These are phyloP conservation scores for Microhierax caerulescens DNA, from an alignment of 2,797 vertebrate genomes.

Conservation along the genomic window DNA sequence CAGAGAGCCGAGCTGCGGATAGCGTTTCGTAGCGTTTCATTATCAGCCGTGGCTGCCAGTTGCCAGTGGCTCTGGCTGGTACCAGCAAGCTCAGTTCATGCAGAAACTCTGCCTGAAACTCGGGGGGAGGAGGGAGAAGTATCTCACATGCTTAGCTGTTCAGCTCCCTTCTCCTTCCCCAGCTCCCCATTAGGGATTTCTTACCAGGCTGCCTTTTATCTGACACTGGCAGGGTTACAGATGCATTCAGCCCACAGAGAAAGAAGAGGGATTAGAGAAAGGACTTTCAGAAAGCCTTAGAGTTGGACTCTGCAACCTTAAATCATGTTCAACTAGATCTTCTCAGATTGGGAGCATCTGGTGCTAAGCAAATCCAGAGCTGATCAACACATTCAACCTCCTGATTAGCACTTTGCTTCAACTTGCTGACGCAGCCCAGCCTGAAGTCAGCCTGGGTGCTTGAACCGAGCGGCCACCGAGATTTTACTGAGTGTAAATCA, in stretches of 20 bases:
- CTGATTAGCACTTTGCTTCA: slow-evolving; percentile 57
- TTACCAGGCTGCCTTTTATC: slow-evolving; percentile 72
- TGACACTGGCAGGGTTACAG: slow-evolving; percentile 70
- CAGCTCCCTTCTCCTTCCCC: slow-evolving; percentile 46
- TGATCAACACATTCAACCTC: slow-evolving; percentile 57
- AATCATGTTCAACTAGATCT: slow-evolving; percentile 60
- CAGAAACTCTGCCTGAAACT: slow-evolving; percentile 63
- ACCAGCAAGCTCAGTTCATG: slow-evolving; percentile 59
- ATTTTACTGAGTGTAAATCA: slow-evolving; percentile 39
- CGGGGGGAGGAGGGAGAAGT: slow-evolving; percentile 41
- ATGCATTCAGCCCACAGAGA: slow-evolving; percentile 65
- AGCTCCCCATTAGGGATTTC: slow-evolving; percentile 53
- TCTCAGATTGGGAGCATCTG: slow-evolving; percentile 66
- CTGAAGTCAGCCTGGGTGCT: slow-evolving; percentile 51
- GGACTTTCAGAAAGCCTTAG: slow-evolving; percentile 58
- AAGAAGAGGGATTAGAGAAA: slow-evolving; percentile 64
- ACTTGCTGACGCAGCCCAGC: slow-evolving; percentile 57
- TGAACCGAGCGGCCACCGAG: neutral
- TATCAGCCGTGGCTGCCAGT: slow-evolving; percentile 50
- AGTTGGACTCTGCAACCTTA: slow-evolving; percentile 58
- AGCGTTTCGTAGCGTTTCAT: slow-evolving; percentile 39
- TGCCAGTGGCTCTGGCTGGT: slow-evolving; percentile 64
- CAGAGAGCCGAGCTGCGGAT: neutral
- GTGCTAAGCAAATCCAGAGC: slow-evolving; percentile 60
- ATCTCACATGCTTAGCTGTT: slow-evolving; percentile 33